Base-by-base conservation (phyloP, 2,888 invertebrate species). In the Xestia sexstrigata region DNA sequence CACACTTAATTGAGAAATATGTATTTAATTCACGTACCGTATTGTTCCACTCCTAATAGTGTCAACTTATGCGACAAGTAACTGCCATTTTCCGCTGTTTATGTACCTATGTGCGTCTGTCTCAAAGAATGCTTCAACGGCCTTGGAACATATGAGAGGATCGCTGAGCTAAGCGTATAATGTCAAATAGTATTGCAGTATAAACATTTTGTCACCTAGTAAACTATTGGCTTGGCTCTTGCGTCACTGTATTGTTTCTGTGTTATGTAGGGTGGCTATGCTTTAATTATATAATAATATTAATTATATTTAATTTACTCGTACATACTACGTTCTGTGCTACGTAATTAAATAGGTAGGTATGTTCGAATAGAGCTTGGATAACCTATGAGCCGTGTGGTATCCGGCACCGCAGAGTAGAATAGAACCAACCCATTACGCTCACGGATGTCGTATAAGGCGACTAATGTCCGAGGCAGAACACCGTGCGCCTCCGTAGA, bases 131-230 rank as follows among this genome's bases (percentile, higher is more conserved):
- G 86, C 78, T 62, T 66, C 70, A 42, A 58, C 81, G 87, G 82
- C 92, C 92, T 92, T 92, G 91, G 81, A 52, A 70, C 74, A 79
- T 75, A 79, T 62, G 81, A 85, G 87, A 88, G 78, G 87, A 89
- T 90, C 88, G 82, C 74, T 81, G 76, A 86, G 78, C 66, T 75
- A 68, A 86, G 82, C 81, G 81, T 82, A 82, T 93, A 95, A 95
- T 95, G 95, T 92, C 94, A 95, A 90, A 89, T 90, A 91, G 87
- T 91, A 91, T 94, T 94, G 93, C 94, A 93, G 78, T 93, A 91
- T 87, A 91, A 94, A 92, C 92, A 93, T 91, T 91, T 92, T 95
- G 95, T 95, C 95, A 94, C 95, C 93, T 90, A 93, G 92, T 93
- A 93, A 93, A 93, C 94, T 95, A 95, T 94, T 92, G 93, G 93